Evolutionary conservation across 2,888 invertebrate species (phyloP).

Genomic region (Euphydryas editha): DNA sequence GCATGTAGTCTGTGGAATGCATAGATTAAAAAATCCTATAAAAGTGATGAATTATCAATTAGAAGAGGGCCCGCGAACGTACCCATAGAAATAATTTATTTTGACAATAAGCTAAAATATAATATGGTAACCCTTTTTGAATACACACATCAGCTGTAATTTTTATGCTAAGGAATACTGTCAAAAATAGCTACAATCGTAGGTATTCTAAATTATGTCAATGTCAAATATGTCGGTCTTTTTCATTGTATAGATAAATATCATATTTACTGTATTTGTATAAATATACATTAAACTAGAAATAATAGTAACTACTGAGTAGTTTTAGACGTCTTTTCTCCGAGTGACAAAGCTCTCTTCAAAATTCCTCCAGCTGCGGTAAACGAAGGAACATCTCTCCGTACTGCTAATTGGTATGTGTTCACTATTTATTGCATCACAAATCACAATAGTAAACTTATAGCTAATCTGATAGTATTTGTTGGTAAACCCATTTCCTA

Average conservation of each 20-base stretch:
- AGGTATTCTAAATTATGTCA: conserved; percentile 24
- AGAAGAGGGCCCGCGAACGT: too few species aligned
- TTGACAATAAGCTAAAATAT: too few species aligned
- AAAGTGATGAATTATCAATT: too few species aligned
- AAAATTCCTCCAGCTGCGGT: conserved; percentile 75
- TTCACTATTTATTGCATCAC: conserved; percentile 29
- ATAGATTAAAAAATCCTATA: too few species aligned
- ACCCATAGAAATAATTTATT: too few species aligned
- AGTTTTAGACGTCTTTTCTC: conserved; percentile 23
- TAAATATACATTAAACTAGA: conserved; percentile 1
- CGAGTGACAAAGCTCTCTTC: conserved; percentile 46
- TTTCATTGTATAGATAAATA: conserved; percentile 22
- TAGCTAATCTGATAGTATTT: neutral
- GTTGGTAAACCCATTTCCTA: neutral
- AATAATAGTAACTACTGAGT: conserved; percentile 20
- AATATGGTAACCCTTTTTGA: too few species aligned
- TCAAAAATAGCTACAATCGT: conserved; percentile 13
- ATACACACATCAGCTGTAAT: too few species aligned
- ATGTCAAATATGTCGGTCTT: conserved; percentile 33
- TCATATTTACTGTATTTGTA: conserved; percentile 18
- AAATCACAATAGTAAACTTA: conserved; percentile 8
- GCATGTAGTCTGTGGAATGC: too few species aligned
- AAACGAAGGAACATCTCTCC: conserved; percentile 65
- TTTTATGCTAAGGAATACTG: neutral
- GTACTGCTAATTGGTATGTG: conserved; percentile 68